Conservation (phyloP, 2,888 invertebrate species). For the Sarcophaga rosellei region DNA sequence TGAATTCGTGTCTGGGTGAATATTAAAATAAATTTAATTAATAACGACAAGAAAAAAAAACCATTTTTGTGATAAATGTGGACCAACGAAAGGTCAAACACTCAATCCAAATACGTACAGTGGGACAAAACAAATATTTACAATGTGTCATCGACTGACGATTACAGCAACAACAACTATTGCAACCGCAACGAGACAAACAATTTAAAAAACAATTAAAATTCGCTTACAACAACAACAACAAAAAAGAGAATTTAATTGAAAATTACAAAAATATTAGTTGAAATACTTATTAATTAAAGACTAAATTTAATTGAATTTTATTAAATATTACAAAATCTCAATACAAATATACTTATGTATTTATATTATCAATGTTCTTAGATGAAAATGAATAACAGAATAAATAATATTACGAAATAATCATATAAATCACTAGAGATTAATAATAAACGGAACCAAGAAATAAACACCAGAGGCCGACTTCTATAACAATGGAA, state of each 20-base stretch:
- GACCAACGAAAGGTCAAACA: constrained; percentile 60
- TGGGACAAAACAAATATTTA: constrained; percentile 21
- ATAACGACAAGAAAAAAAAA: constrained; percentile 51
- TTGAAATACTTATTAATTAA: constrained; percentile 60
- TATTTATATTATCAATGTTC: background rate
- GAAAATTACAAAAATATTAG: constrained; percentile 25
- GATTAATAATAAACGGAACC: background rate
- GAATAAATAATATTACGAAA: constrained; percentile 38
- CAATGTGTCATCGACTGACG: constrained; percentile 46
- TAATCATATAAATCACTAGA: background rate
- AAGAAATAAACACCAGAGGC: background rate
- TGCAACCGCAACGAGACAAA: background rate
- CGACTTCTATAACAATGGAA: constrained; percentile 60
- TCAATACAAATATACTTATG: background rate
- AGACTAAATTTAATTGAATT: constrained; percentile 14
- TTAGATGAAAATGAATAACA: constrained; percentile 41
- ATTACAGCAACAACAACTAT: background rate
- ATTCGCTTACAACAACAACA: background rate
- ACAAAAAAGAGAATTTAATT: background rate
- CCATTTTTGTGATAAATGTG: constrained; percentile 60
- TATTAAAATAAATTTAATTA: constrained; percentile 58
- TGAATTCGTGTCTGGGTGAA: constrained; percentile 58
- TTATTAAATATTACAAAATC: constrained; percentile 32
- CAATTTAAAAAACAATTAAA: constrained; percentile 53
- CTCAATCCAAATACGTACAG: constrained; percentile 19